Conservation (phyloP, 2,113 vertebrate species). For the Tringa solitaria region DNA sequence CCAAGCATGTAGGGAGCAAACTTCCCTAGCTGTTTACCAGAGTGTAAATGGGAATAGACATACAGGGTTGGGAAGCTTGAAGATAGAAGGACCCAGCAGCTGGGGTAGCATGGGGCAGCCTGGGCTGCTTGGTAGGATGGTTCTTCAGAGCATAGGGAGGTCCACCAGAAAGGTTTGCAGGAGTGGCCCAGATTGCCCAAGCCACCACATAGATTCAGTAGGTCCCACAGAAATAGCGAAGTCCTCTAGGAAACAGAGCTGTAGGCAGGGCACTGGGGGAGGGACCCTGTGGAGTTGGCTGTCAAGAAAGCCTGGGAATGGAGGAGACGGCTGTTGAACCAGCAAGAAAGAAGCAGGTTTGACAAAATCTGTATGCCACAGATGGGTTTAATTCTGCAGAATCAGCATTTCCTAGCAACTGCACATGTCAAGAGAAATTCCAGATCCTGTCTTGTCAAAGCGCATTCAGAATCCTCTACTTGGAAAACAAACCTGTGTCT, state of each 20-base stretch:
- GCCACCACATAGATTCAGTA: not conserved
- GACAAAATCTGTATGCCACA: not conserved
- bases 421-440: constrained; percentile 35
- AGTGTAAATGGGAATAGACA: not conserved
- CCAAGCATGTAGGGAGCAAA: not conserved
- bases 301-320: not conserved
- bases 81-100: not conserved
- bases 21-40: not conserved
- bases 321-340: not conserved
- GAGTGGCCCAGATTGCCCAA: not conserved
- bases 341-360: not conserved
- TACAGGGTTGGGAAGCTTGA: not conserved
- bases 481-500: not conserved
- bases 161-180: not conserved
- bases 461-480: not conserved
- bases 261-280: not conserved
- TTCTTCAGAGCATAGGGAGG: not conserved
- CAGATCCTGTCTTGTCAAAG: not conserved
- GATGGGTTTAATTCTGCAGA: constrained; percentile 8
- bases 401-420: constrained; percentile 11
- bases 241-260: not conserved
- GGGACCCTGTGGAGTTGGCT: not conserved
- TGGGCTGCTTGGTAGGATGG: not conserved
- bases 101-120: not conserved
- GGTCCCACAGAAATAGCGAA: not conserved